Base-by-base conservation (phyloP, 2,888 invertebrate species). In the Lepidochrysops patricia region DNA sequence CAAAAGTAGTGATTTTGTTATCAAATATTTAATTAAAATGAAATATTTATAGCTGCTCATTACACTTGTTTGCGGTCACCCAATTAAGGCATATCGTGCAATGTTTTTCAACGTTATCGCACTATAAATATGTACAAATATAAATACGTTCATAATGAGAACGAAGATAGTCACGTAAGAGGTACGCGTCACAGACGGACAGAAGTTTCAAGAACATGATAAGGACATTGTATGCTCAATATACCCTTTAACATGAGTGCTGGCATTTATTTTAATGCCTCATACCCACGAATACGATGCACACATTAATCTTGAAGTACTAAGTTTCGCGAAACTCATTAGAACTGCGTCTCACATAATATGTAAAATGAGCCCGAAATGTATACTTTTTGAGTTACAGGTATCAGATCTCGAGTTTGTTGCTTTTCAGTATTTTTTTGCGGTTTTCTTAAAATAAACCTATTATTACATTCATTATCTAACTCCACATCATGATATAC, bases 41-140 rank as follows among this genome's bases (percentile, higher is more conserved):
- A 9, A 43, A 23, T 43, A 43, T 43, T 43, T 43, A 43, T 43
- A 43, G 43, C 43, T 23, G 43, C 43, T 43, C 43, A 23, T 43
- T 23, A 43, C 43, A 23, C 43, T 23, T 43, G 25, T 2, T 9
- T 35, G 7, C 19, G 29, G 12, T n/a, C 12, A 60, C 29, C 48
- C 56, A 25, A 29, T 19, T 19, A 48, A 60, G 23, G 34, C 12
- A 9, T 56, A 34, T 60, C 29, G 49, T 26, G 32, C 64, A 63
- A 61, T 68, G 66, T 68, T 66, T 62, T 66, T 61, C 62, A 23
- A 37, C 50, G 35, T 68, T 66, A 68, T 68, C 67, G 62, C 58
- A 56, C 43, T 49, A 34, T 37, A 48, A 61, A 61, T 62, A 61
- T 59, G 57, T 50, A 61, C 60, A 64, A 65, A 63, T 61, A 60